phyloP scores from a whole-genome alignment of 2,113 vertebrate species.

The Gnathonemus longibarbis region DNA sequence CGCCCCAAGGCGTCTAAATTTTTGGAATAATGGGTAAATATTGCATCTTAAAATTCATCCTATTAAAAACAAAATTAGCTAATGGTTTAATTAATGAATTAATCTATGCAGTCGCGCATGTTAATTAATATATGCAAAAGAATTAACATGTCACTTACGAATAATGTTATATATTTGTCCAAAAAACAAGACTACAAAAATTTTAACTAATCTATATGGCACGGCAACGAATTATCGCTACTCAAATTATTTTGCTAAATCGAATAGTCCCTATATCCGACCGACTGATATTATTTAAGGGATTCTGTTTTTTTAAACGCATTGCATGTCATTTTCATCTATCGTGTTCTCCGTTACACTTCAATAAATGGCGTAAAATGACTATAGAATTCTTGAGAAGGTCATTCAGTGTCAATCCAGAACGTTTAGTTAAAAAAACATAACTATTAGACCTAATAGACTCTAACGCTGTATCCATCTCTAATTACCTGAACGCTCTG shows the following conservation, averaged over 20 bases:
- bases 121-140: not conserved
- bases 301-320: not conserved
- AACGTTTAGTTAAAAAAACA: constrained; percentile 63
- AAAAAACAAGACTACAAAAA: not conserved
- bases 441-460: constrained; percentile 52
- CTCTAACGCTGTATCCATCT: constrained; percentile 29
- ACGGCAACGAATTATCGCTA: not conserved
- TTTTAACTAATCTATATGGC: not conserved
- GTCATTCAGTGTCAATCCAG: constrained; percentile 57
- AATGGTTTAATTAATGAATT: not conserved
- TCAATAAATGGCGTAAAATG: constrained; percentile 50
- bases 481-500: constrained; percentile 15
- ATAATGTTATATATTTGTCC: not conserved
- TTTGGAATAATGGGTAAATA: not conserved
- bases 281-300: not conserved
- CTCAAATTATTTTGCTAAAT: too few species aligned
- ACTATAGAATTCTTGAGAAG: constrained; percentile 47
- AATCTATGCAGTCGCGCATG: not conserved
- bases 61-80: not conserved
- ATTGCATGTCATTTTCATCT: not conserved
- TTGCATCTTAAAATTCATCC: not conserved
- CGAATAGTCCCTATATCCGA: not conserved
- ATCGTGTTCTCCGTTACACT: constrained; percentile 16
- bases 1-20: not conserved
- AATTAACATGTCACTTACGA: not conserved